Conservation (phyloP, 2,113 vertebrate genomes). For the Lophius piscatorius region DNA sequence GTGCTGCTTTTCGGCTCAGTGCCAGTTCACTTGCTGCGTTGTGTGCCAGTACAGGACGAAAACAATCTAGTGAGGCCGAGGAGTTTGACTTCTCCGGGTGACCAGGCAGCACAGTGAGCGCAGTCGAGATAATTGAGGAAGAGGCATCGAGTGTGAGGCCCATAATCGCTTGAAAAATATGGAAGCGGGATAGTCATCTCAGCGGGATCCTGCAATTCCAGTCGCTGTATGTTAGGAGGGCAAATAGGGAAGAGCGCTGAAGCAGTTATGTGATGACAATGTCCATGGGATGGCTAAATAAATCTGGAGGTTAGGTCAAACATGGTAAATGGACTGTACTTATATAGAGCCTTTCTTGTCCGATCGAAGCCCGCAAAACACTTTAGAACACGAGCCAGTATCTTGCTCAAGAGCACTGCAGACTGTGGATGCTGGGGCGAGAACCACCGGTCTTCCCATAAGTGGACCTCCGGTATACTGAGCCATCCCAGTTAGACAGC, state of each 20-base stretch:
- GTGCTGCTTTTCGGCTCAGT: constrained; percentile 22
- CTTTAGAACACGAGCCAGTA: too few relatives aligned
- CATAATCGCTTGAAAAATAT: constrained; percentile 41
- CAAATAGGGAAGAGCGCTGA: constrained; percentile 11
- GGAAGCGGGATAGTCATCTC: constrained; percentile 15
- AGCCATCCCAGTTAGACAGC: too few relatives aligned
- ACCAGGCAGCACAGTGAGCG: constrained; percentile 14
- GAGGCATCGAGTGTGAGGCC: constrained; percentile 44
- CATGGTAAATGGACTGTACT: too few relatives aligned
- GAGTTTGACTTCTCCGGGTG: constrained; percentile 45
- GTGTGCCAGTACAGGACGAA: constrained; percentile 23
- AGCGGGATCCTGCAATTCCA: constrained; percentile 7
- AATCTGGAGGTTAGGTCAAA: constrained; percentile 23
- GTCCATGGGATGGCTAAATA: constrained; percentile 3
- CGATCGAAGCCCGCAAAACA: too few relatives aligned
- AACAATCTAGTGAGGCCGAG: constrained; percentile 29
- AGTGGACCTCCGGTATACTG: too few relatives aligned
- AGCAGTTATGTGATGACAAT: constrained; percentile 24
- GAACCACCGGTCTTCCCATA: too few relatives aligned
- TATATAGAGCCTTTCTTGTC: too few relatives aligned
- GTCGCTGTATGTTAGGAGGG: background rate
- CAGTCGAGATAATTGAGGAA: constrained; percentile 63
- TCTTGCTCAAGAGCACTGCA: too few relatives aligned
- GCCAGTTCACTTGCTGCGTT: constrained; percentile 35
- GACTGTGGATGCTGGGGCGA: too few relatives aligned